Percentiles rank a stretch among this genome's conserved stretches.
phyloP scores from a whole-genome alignment of 2,113 vertebrate genomes.

The rat (Rattus norvegicus) region DNA sequence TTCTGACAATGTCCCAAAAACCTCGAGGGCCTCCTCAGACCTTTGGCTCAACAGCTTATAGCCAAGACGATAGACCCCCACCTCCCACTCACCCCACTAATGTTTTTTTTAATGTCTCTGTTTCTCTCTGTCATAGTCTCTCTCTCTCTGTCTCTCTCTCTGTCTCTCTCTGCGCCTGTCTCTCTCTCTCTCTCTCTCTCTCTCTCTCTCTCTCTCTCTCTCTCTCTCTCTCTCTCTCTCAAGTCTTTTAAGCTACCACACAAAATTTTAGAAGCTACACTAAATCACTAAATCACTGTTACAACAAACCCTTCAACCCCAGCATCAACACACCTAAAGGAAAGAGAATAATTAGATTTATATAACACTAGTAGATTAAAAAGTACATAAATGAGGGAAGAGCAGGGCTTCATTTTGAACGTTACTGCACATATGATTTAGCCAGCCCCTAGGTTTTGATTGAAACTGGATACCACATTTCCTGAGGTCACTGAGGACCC shows the following conservation, averaged over 20 bases:
- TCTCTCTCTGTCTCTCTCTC: too few species aligned
- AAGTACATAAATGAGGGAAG: not conserved
- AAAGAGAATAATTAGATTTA: conserved; percentile 31
- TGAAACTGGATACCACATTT: not conserved
- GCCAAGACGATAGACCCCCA: not conserved
- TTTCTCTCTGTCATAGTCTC: too few species aligned
- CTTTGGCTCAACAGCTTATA: not conserved
- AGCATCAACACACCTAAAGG: not conserved
- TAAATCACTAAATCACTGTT: not conserved
- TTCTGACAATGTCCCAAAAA: not conserved
- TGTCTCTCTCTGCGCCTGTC: not conserved
- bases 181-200: not conserved
- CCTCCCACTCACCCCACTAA: not conserved
- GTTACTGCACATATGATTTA: not conserved
- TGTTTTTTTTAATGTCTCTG: not conserved
- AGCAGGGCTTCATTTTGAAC: not conserved
- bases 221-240: not conserved
- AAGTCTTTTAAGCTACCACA: not conserved
- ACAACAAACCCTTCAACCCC: not conserved
- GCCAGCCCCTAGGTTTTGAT: conserved; percentile 14
- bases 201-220: too few species aligned
- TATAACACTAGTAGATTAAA: conserved; percentile 8
- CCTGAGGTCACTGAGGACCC: not conserved
- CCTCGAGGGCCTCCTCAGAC: not conserved
- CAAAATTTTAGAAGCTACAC: not conserved